phyloP scores from a whole-genome alignment of 2,888 invertebrate genomes.

The Antitype chi region DNA sequence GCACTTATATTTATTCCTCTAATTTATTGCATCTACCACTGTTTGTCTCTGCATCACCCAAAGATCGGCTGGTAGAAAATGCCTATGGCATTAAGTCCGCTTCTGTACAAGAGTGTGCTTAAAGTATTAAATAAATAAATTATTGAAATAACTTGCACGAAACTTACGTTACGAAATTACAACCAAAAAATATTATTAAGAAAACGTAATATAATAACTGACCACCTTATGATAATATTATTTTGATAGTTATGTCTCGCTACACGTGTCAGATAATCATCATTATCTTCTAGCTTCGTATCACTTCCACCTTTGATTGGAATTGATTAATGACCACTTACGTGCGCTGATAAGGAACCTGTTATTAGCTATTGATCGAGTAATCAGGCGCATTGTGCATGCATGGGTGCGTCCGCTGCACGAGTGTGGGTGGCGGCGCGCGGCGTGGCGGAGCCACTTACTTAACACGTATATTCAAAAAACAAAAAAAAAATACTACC shows the following conservation, averaged over 20 bases:
- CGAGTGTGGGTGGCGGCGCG: background rate
- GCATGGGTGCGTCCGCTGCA: constrained; percentile 2
- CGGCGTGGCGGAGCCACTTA: background rate
- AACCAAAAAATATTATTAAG: background rate
- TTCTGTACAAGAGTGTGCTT: no score
- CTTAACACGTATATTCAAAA: background rate
- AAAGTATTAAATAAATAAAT: background rate
- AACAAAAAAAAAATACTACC: background rate
- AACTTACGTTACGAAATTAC: background rate
- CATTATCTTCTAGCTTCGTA: constrained; percentile 13
- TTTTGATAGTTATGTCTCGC: background rate
- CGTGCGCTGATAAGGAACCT: constrained; percentile 37
- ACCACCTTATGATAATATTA: background rate
- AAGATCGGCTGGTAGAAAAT: no score
- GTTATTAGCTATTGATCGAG: constrained; percentile 19
- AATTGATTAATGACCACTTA: constrained; percentile 48
- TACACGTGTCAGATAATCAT: constrained; percentile 6
- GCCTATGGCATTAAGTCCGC: no score
- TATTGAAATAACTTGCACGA: background rate
- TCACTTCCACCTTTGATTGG: constrained; percentile 34
- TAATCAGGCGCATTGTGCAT: constrained; percentile 28
- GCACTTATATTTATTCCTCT: no score
- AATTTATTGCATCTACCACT: no score
- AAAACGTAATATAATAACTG: background rate
- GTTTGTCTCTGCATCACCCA: no score